Conservation (phyloP, 53 echinoderm and acorn worm genomes). For the Patiria pectinifera region DNA sequence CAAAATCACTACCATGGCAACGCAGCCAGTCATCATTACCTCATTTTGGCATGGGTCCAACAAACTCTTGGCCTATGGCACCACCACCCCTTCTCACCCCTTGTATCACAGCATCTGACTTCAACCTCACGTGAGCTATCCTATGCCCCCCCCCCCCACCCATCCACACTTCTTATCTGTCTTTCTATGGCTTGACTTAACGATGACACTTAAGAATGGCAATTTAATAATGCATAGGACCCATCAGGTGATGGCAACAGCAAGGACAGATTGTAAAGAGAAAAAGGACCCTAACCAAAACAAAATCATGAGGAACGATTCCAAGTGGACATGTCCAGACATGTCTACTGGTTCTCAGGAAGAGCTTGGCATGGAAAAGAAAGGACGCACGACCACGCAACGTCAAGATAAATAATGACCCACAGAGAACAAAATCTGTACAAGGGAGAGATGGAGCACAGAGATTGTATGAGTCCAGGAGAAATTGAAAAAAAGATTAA, state of each 20-base stretch:
- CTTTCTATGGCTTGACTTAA: conserved; percentile 51
- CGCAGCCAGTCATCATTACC: conserved; percentile 16
- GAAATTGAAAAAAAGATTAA: not conserved
- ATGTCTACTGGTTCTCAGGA: conserved; percentile 40
- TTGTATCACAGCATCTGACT: conserved; percentile 26
- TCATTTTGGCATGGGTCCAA: conserved; percentile 50
- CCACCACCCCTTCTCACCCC: not conserved
- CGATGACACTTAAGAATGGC: conserved; percentile 60
- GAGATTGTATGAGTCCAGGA: conserved; percentile 12
- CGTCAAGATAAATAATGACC: conserved; percentile 17
- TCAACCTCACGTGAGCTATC: conserved; percentile 28
- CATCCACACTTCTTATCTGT: conserved; percentile 10
- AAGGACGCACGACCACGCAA: not conserved
- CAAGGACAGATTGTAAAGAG: conserved; percentile 24
- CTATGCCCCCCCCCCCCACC: not conserved
- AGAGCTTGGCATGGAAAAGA: not conserved
- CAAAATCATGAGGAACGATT: not conserved
- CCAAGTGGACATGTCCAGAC: conserved; percentile 43
- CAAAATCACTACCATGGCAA: conserved; percentile 8
- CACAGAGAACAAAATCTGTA: not conserved
- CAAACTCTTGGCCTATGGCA: not conserved
- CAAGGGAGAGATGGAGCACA: not conserved
- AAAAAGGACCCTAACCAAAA: not conserved
- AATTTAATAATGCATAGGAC: conserved; percentile 55
- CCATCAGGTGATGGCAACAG: conserved; percentile 49